phyloP scores from a whole-genome alignment of 2,113 vertebrate genomes.

The Hydrolagus affinis region DNA sequence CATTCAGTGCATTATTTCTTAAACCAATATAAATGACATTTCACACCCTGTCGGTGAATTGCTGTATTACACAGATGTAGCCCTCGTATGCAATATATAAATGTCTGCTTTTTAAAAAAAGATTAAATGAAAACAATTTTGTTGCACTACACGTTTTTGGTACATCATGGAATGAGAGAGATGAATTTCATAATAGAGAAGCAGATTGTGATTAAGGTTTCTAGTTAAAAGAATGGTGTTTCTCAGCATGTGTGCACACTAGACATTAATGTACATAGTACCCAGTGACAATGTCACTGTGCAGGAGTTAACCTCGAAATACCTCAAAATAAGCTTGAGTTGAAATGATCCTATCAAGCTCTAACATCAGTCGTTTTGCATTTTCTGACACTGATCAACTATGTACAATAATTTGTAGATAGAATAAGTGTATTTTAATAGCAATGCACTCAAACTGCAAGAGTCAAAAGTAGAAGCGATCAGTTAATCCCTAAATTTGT shows the following conservation, averaged over 20 bases:
- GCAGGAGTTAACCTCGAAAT: not conserved
- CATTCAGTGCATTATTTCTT: too few species aligned
- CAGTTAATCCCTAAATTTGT: not conserved
- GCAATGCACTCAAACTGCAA: not conserved
- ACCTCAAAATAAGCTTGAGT: not conserved
- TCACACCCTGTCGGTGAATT: not conserved
- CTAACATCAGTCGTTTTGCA: constrained; percentile 21
- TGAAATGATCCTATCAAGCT: not conserved
- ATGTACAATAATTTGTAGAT: not conserved
- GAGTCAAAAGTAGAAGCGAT: not conserved
- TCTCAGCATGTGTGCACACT: constrained; percentile 14
- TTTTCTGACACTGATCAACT: not conserved
- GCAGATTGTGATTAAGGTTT: not conserved
- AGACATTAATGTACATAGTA: constrained; percentile 8
- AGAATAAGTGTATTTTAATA: constrained; percentile 7
- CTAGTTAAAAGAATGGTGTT: not conserved
- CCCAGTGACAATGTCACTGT: not conserved
- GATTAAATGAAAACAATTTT: not conserved
- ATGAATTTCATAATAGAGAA: constrained; percentile 12
- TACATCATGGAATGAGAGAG: not conserved
- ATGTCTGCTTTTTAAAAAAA: not conserved
- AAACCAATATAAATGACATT: too few species aligned
- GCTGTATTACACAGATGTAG: not conserved
- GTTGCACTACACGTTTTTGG: constrained; percentile 15
- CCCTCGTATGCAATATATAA: not conserved